Conservation (phyloP, 1,140 invertebrate species). For the Potamilus streckersoni region DNA sequence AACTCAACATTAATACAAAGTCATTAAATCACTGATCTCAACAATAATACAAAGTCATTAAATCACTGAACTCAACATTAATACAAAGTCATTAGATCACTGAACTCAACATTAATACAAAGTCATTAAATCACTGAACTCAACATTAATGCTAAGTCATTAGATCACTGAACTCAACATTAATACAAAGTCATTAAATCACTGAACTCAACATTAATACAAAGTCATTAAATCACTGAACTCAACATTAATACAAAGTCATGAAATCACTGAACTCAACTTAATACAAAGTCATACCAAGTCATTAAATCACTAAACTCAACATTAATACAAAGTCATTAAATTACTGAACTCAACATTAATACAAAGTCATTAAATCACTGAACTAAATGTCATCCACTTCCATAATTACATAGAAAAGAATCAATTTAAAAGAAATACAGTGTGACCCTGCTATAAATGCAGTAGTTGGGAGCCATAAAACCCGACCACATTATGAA, state of each 20-base stretch:
- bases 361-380: background rate
- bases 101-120: background rate
- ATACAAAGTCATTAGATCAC: background rate
- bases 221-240: background rate
- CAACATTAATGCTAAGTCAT: background rate
- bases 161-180: background rate
- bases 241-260: background rate
- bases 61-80: background rate
- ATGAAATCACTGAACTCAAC: background rate
- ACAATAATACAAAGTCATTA: background rate
- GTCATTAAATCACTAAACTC: background rate
- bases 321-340: background rate
- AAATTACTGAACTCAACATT: background rate
- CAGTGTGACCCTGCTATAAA: too few species aligned
- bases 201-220: background rate
- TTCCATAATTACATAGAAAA: background rate
- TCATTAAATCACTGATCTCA: background rate
- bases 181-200: background rate
- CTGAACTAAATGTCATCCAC: background rate
- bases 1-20: background rate
- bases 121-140: background rate
- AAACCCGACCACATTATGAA: too few species aligned
- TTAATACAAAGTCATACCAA: background rate
- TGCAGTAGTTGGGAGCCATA: too few species aligned
- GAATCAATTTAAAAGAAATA: too few species aligned